These are phyloP conservation scores for Perccottus glenii DNA, from an alignment of 2,113 vertebrate species.

Conservation along the genomic window DNA sequence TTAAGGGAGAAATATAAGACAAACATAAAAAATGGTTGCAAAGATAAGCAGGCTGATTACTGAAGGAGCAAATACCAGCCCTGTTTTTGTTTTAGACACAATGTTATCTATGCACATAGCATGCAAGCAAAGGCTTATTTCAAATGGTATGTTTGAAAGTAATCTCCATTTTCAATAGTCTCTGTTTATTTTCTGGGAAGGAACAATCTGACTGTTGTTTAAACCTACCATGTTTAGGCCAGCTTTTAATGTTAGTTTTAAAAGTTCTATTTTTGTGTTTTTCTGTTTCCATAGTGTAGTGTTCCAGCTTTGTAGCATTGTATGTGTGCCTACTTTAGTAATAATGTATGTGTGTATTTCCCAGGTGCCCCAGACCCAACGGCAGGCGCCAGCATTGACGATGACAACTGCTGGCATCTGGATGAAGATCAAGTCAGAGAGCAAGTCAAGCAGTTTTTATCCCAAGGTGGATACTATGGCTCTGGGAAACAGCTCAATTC, in stretches of 20 bases:
- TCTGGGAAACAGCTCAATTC: slow-evolving; percentile 99
- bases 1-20: slow-evolving; percentile 17
- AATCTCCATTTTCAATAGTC: slow-evolving; percentile 31
- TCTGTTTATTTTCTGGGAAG: slow-evolving; percentile 18
- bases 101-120: neutral
- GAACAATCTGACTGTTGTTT: neutral
- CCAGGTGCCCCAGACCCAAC: slow-evolving; percentile 96
- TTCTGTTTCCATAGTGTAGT: neutral
- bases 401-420: slow-evolving; percentile 99
- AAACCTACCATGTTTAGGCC: slow-evolving; percentile 9
- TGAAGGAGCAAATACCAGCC: neutral
- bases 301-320: neutral
- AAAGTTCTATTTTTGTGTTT: neutral
- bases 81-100: too few relatives aligned
- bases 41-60: neutral
- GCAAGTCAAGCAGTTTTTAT: slow-evolving; percentile 98
- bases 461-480: slow-evolving; percentile 97
- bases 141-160: slow-evolving; percentile 6
- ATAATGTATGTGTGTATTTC: neutral
- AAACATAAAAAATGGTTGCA: slow-evolving; percentile 23
- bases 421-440: slow-evolving; percentile 98
- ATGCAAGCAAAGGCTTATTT: neutral
- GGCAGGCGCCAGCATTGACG: slow-evolving; percentile 95
- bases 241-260: slow-evolving; percentile 13
- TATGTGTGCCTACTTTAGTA: neutral